These are phyloP conservation scores for Drosophila orosa DNA, from an alignment of 1,140 invertebrate species.

Conservation along the genomic window DNA sequence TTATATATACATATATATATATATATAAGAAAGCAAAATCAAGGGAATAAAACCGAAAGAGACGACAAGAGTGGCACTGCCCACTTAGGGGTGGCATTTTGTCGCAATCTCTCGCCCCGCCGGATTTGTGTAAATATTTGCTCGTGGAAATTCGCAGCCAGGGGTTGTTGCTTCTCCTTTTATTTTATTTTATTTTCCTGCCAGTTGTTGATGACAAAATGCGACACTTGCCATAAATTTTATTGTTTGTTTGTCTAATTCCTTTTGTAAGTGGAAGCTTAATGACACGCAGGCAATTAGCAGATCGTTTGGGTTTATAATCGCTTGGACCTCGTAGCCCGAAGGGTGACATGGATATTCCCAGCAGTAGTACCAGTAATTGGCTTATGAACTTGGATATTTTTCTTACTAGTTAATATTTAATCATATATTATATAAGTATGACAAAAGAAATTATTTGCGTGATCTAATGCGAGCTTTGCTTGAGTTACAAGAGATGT, in stretches of 20 bases:
- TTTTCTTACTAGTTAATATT: background rate
- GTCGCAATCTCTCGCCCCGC: constrained; percentile 22
- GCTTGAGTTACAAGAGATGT: too few species aligned
- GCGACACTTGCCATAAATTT: constrained; percentile 83
- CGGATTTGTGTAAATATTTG: constrained; percentile 69
- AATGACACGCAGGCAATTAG: constrained; percentile 83
- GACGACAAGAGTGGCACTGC: constrained; percentile 6
- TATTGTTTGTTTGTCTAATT: constrained; percentile 81
- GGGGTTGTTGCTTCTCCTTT: constrained; percentile 45
- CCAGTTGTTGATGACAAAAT: constrained; percentile 80
- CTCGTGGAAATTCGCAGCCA: constrained; percentile 38
- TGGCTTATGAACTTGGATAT: constrained; percentile 19
- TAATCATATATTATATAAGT: background rate
- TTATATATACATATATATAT: background rate
- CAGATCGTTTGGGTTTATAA: constrained; percentile 73
- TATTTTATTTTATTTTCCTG: constrained; percentile 40
- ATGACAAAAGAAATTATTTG: background rate
- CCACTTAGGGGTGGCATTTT: constrained; percentile 60
- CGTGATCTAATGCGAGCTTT: background rate
- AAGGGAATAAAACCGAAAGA: constrained; percentile 14
- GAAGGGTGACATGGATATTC: constrained; percentile 13
- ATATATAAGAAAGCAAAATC: constrained; percentile 1
- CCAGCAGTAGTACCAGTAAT: constrained; percentile 16
- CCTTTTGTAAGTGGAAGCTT: constrained; percentile 76
- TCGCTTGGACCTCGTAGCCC: constrained; percentile 13